Evolutionary conservation across 2,888 invertebrate genomes (phyloP), one percentile per base, ranked within the genome.

Genomic region (Abscondita cerata): DNA sequence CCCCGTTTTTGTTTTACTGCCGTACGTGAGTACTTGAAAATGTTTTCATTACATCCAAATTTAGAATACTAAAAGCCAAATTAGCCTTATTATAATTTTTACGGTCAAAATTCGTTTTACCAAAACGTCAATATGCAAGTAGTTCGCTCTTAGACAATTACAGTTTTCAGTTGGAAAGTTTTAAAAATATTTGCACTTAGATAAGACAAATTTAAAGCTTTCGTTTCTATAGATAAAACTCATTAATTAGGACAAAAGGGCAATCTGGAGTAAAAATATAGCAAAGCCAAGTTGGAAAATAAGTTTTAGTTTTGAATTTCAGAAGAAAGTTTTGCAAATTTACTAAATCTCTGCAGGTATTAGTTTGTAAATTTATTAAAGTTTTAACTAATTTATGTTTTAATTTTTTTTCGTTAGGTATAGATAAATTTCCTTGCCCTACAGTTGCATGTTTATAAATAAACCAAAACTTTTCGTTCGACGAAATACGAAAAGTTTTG

Each of bases 121-220:
- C 36, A 36, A 6, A 31, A 9, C n/a, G n/a, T 44, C 16, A 44
- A 44, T 44, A 19, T 6, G 5, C 19, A 44, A 19, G 25, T 48
- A 52, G 34, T 52, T 34, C 52, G 18, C 44, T 19, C 3, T 15
- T 4, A 44, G 11, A 18, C 18, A 15, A 40, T 12, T 40, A 47
- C 36, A 53, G n/a, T 38, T 59, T 54, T 18, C 16, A 47, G 48
- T 33, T 18, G 36, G 36, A 59, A 61, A 61, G 36, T 61, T 60
- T 59, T 18, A 34, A 59, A 53, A 59, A 54, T 59, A 44, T 52
- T 41, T 44, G 51, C 34, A 15, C 15, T 50, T 19, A 18, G 60
- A 61, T 61, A 61, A 61, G 60, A 20, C 41, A 52, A 55, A n/a
- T 55, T 55, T 51, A 55, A n/a, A 55, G 41, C 46, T 51, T 59